phyloP scores from a whole-genome alignment of 2,797 vertebrate genomes.

The Spondyliosoma cantharus region DNA sequence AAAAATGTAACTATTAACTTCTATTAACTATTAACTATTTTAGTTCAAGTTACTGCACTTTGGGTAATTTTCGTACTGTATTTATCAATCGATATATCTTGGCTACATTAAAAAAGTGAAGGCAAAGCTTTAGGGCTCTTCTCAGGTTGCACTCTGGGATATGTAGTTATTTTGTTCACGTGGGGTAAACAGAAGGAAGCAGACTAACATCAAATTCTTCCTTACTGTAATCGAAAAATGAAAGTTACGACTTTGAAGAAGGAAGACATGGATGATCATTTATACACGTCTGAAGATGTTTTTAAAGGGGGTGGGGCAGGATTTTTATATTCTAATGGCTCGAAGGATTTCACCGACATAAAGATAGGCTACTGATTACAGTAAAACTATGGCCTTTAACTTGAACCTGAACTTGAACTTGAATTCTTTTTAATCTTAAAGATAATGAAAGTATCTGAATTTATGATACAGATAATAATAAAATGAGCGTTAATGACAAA shows the following conservation, averaged over 20 bases:
- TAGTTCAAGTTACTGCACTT: accelerated
- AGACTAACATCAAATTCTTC: neutral
- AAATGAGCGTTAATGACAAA: neutral
- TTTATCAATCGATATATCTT: accelerated
- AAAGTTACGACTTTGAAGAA: neutral
- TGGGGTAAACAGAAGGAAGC: neutral
- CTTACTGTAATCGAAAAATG: neutral
- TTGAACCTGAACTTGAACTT: no score
- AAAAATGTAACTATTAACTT: no score
- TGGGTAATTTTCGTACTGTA: accelerated
- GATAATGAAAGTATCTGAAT: neutral
- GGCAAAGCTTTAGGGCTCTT: conserved; percentile 38
- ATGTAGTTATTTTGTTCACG: conserved; percentile 48
- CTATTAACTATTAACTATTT: accelerated
- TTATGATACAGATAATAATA: neutral
- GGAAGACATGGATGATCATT: neutral
- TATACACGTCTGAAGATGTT: neutral
- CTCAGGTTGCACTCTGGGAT: conserved; percentile 68
- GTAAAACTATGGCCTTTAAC: neutral
- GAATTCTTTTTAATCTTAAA: no score
- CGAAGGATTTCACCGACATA: neutral
- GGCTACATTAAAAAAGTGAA: neutral
- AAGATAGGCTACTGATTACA: neutral
- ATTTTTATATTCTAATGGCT: neutral
- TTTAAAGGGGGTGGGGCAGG: neutral